Evolutionary conservation across 2,888 invertebrate species (phyloP).

Genomic region (Trypoxylon attenuatum): DNA sequence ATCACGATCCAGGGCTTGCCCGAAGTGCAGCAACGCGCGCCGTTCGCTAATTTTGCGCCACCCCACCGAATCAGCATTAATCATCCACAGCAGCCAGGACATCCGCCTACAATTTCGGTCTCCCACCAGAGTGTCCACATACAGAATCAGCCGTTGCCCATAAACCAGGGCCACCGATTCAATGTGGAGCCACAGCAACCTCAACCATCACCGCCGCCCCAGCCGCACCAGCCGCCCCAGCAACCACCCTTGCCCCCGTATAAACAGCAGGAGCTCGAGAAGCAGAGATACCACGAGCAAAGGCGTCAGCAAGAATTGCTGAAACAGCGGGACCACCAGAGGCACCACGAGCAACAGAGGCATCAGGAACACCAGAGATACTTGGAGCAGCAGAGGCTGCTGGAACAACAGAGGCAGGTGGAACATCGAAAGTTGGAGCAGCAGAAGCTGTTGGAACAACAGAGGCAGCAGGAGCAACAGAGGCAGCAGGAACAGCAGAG

Average conservation of each 20-base stretch:
- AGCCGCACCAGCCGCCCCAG: not conserved
- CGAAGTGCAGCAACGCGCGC: slow-evolving; percentile 66
- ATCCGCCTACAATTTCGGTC: slow-evolving; percentile 59
- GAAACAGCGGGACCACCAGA: slow-evolving; percentile 61
- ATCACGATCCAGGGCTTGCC: slow-evolving; percentile 70
- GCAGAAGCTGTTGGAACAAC: slow-evolving; percentile 51
- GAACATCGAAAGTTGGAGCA: slow-evolving; percentile 57
- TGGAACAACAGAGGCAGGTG: slow-evolving; percentile 57
- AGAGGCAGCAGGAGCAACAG: slow-evolving; percentile 62
- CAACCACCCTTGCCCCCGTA: slow-evolving; percentile 38
- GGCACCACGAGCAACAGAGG: slow-evolving; percentile 66
- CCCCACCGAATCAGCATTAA: slow-evolving; percentile 73
- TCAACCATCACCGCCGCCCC: slow-evolving; percentile 44
- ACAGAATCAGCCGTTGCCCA: slow-evolving; percentile 55
- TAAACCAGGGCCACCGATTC: slow-evolving; percentile 43
- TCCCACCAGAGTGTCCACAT: slow-evolving; percentile 66
- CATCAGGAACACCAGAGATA: slow-evolving; percentile 61
- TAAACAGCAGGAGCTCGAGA: slow-evolving; percentile 62
- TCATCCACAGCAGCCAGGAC: slow-evolving; percentile 65
- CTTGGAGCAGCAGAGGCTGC: slow-evolving; percentile 60
- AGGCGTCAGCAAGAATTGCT: slow-evolving; percentile 69
- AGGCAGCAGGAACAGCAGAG: slow-evolving; percentile 65
- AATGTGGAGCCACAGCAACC: slow-evolving; percentile 40
- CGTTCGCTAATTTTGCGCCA: slow-evolving; percentile 66
- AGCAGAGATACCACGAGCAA: slow-evolving; percentile 62